Evolutionary conservation across 2,113 vertebrate species (phyloP), one percentile per base, ranked within the genome.

Genomic region (Festucalex cinctus): DNA sequence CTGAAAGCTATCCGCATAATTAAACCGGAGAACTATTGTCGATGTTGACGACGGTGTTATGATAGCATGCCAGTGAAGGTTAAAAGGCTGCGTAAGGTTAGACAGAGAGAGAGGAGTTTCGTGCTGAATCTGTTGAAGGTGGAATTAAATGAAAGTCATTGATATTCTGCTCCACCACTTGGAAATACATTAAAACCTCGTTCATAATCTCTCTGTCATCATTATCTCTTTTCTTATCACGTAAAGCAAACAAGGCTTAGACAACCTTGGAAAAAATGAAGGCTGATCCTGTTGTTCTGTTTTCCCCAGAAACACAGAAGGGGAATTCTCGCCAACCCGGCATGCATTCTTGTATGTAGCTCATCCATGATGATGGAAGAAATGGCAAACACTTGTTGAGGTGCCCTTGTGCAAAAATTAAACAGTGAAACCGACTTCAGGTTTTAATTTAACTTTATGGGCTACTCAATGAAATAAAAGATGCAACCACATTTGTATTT

Each of bases 141-240:
- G 74, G 79, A 83, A 80, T 85, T 82, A 81, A 63, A 56, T 61
- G 53, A 51, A 83, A 53, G 51, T 60, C 78, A 80, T 83, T 83
- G 77, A 60, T 85, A 87, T 85, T 85, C 85, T 64, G 57, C 69
- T 76, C 68, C 70, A 79, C 24, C 51, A 49, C 53, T 58, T 28
- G 73, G 67, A 82, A 80, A 75, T 78, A 66, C 76, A 83, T 83
- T 79, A 78, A 83, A 78, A 78, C 67, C 61, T 49, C 60, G 56
- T 66, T 78, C 59, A 64, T 85, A 83, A 87, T 85, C 79, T 78
- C 70, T 82, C 54, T 78, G 78, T 76, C 76, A 81, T 82, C 81
- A 83, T 76, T 72, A 80, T 75, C 74, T 63, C 24, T 74, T 56
- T 22, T 78, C 63, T 73, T 77, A 86, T 87, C 79, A 68, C 66